Base-by-base conservation (phyloP, 2,888 invertebrate genomes). In the Eutolmus rufibarbis region DNA sequence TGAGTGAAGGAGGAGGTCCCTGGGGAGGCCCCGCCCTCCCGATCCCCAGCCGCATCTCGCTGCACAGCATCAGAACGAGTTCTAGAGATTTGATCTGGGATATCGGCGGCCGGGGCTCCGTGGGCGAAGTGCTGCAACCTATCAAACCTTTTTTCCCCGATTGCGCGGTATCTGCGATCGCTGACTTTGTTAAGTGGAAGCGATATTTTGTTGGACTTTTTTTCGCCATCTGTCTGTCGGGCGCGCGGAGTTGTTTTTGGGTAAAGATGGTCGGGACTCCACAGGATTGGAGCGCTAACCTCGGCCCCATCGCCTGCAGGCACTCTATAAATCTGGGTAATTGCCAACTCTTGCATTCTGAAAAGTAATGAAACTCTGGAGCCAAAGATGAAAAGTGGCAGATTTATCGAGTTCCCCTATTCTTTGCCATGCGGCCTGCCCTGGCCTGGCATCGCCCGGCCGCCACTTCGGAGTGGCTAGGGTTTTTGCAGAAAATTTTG, bases 321-420 rank as follows among this genome's bases (percentile, higher is more conserved):
- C 77, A 86, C n/a, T 9, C 86, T 87, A 87, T 87, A 87, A 87
- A 87, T 87, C 86, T 79, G 86, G 34, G 66, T 87, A 87, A 87
- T 87, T 87, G 79, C 86, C 86, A 87, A 74, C 78, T 87, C 86
- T 57, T 86, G 78, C 78, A 79, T 78, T 87, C 86, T 87, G 46
- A 43, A 86, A 79, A 79, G 40, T 79, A 86, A 79, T 86, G 79
- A 81, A 40, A 81, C 74, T 31, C 43, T 12, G 23, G 19, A 85
- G 74, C 74, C 46, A 74, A 74, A 85, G 46, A 85, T 85, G 85
- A 85, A 85, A 85, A 74, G n/a, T 46, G 85, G 43, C 85, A 85
- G 85, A 85, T 85, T 85, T 74, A 85, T 51, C 85, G 74, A 82
- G 57, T 66, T 40, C 74, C 74, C 74, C 74, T 4, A 28, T 74